Conservation (phyloP, 2,888 invertebrate genomes). For the Synergus gifuensis region DNA sequence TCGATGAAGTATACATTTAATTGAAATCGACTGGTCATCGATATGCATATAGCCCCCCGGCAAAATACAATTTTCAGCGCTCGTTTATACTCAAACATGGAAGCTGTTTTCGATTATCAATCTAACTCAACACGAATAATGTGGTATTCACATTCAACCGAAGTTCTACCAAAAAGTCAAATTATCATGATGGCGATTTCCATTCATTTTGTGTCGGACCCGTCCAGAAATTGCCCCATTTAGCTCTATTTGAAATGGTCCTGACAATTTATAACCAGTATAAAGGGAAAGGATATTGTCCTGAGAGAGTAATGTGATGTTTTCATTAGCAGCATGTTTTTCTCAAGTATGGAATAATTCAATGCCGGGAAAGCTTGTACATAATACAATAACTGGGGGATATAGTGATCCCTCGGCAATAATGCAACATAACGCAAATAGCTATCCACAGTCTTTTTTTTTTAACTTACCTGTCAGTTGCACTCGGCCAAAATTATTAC, state of each 20-base stretch:
- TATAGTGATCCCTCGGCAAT: not conserved
- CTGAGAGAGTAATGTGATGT: not conserved
- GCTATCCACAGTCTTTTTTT: not conserved
- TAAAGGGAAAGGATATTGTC: not conserved
- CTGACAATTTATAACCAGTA: not conserved
- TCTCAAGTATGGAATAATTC: not conserved
- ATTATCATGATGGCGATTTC: not conserved
- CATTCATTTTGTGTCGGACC: not conserved
- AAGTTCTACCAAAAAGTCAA: not conserved
- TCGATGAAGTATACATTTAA: conserved; percentile 62
- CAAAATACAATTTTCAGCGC: conserved; percentile 49
- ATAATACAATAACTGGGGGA: not conserved
- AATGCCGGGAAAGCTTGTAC: not conserved
- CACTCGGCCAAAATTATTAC: conserved; percentile 81
- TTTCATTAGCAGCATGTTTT: not conserved
- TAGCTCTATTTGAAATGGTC: no score
- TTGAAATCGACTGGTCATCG: conserved; percentile 62
- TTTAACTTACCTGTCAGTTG: conserved; percentile 79
- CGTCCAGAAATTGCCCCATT: no score
- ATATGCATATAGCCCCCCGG: conserved; percentile 49
- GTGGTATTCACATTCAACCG: not conserved
- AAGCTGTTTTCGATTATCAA: conserved; percentile 22
- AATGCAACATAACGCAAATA: not conserved
- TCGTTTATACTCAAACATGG: not conserved
- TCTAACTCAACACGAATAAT: not conserved